Percentiles rank a stretch among this genome's conserved stretches.
These are phyloP conservation scores for Mustela nigripes DNA, from an alignment of 2,113 vertebrate genomes.

Conservation along the genomic window DNA sequence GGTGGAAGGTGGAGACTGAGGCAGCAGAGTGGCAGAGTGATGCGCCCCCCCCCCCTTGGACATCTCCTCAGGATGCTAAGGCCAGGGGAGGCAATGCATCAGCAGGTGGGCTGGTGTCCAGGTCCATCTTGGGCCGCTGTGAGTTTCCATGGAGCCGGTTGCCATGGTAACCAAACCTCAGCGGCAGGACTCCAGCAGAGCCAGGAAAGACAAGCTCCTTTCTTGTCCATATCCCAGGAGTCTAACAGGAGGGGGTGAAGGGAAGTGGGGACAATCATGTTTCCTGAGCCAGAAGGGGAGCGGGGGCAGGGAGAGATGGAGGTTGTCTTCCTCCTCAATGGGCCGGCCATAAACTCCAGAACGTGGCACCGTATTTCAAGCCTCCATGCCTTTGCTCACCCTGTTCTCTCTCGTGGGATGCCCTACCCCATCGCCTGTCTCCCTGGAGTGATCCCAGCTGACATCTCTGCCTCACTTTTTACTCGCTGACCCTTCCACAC, in stretches of 20 bases:
- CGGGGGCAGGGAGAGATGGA: conserved; percentile 60
- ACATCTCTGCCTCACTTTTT: neutral
- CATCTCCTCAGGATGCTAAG: conserved; percentile 29
- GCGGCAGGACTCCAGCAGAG: conserved; percentile 79
- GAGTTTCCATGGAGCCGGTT: conserved; percentile 78
- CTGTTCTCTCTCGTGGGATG: neutral
- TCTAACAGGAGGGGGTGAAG: neutral
- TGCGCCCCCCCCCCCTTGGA: neutral
- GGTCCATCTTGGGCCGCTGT: conserved; percentile 72
- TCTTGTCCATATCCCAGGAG: conserved; percentile 82
- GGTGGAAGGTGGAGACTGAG: neutral
- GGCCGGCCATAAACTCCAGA: conserved; percentile 62
- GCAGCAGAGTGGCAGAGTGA: neutral
- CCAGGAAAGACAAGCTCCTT: conserved; percentile 79
- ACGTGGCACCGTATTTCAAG: conserved; percentile 62
- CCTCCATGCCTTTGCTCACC: conserved; percentile 9
- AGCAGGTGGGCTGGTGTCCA: conserved; percentile 80
- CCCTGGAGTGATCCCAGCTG: neutral
- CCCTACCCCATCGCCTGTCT: neutral
- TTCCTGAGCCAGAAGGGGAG: conserved; percentile 59
- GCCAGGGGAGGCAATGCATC: conserved; percentile 18
- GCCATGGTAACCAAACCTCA: conserved; percentile 81
- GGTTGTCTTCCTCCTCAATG: conserved; percentile 56
- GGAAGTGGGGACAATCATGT: conserved; percentile 69
- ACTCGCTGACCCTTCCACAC: neutral